Base-by-base conservation (phyloP, 2,113 vertebrate genomes). In the Lophotis ruficrista region DNA sequence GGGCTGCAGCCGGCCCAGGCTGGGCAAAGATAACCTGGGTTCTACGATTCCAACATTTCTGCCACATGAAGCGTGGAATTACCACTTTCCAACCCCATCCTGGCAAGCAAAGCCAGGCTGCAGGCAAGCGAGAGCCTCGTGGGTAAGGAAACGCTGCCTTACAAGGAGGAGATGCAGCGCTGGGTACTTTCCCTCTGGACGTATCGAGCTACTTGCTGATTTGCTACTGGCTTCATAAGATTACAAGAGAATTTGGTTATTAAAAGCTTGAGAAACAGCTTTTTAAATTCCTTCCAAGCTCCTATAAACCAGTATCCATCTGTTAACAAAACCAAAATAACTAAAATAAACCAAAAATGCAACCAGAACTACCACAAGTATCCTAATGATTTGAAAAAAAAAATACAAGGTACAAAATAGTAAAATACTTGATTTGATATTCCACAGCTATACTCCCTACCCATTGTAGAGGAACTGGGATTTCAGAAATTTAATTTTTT, bases 31-130 rank as follows among this genome's bases (percentile, higher is more conserved):
- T 4, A 17, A 5, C 2, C 25, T 1, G 12, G 19, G 5, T 18
- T 19, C 12, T 19, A 3, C 1, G 3, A 11, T 38, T 20, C 27
- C 28, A 33, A 1, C 12, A 0, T 6, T 21, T 5, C 25, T 2
- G 25, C 4, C 9, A 0, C 12, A 3, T 0, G 20, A 24, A 33
- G 83, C 1, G 5, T 4, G 3, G 7, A 24, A 2, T 13, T 10
- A 10, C 21, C 3, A 23, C 51, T 9, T 6, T 12, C 47, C 47
- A 14, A 12, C 3, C 30, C 31, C 2, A 2, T 14, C 51, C 37
- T 4, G 47, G 57, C 35, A 1, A 22, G 35, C 41, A 28, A 10
- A 53, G 50, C 30, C 8, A 5, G 57, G 57, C 51, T 33, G 8
- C 35, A 4, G 37, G 56, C 41, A 13, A 13, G n/a, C 31, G 7